Base-by-base conservation (phyloP, 2,888 invertebrate genomes). In the Cataglyphis rosenhaueri region DNA sequence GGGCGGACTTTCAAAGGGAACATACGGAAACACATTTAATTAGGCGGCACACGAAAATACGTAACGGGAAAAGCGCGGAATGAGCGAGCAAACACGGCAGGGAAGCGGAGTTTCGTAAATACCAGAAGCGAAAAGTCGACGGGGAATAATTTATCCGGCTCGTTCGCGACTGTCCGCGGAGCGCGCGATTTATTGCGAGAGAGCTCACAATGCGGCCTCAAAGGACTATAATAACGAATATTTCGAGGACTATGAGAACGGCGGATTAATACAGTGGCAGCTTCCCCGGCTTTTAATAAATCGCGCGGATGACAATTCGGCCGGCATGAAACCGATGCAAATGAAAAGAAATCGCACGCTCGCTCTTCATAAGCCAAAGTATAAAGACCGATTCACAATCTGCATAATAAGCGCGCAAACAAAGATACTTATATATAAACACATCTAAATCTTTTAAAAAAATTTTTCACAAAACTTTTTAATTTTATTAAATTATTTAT, bases 251-350 rank as follows among this genome's bases (percentile, higher is more conserved):
- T 70, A 65, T 68, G 62, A 64, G 68, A 79, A 71, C 52, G 79
- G 29, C 21, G 85, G 81, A 87, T 87, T 88, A 85, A 86, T 85
- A 82, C 66, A 74, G 85, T 68, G 57, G 83, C 71, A 61, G 83
- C 79, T 71, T 82, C 66, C 68, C 74, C 78, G 29, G 78, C 61
- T 75, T 83, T 83, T 82, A 76, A 82, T 82, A 87, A 88, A 87
- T 88, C 81, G 84, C 83, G 38, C 75, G 71, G 55, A 59, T 48
- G 76, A 81, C 81, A 81, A 81, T 85, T 81, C 73, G 81, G 71
- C 48, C 61, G 73, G 74, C 68, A 68, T 78, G 78, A 70, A 57
- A 52, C 12, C 64, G 41, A 52, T 62, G 75, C 78, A 75, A 68
- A 85, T 79, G 83, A 78, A 64, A 52, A 64, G 41, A 79, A 61